Conservation (phyloP, 2,888 invertebrate genomes). For the Aphelenchoides bicaudatus region DNA sequence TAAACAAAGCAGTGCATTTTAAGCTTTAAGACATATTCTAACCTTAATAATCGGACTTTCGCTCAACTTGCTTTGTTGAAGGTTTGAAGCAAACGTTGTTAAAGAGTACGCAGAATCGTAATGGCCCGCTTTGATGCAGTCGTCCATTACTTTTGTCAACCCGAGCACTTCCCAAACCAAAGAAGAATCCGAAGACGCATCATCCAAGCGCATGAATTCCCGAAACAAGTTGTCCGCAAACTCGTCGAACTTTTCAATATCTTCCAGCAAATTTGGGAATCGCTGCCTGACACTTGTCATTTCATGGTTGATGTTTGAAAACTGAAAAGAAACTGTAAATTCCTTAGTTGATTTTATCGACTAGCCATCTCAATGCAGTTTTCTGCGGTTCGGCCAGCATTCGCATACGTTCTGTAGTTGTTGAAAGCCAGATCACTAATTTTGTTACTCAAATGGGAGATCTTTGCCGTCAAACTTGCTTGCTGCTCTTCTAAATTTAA, state of each 20-base stretch:
- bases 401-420: constrained; percentile 58
- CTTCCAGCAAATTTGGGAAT: constrained; percentile 40
- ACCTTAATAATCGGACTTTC: constrained; percentile 38
- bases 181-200: constrained; percentile 38
- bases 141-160: constrained; percentile 53
- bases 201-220: constrained; percentile 42
- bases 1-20: constrained; percentile 21
- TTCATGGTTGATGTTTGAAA: constrained; percentile 48
- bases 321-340: constrained; percentile 36
- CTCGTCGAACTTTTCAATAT: constrained; percentile 41
- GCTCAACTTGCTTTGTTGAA: constrained; percentile 37
- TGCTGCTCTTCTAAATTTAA: constrained; percentile 26
- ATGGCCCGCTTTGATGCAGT: constrained; percentile 55
- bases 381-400: constrained; percentile 57
- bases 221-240: constrained; percentile 34
- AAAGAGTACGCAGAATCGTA: constrained; percentile 57
- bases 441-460: constrained; percentile 49
- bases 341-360: background rate
- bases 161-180: constrained; percentile 52
- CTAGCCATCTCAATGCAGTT: constrained; percentile 55
- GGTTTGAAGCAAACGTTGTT: constrained; percentile 51
- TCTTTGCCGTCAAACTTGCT: constrained; percentile 23
- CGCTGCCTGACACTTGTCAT: constrained; percentile 39
- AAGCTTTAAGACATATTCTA: constrained; percentile 22
- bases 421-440: constrained; percentile 58